These are phyloP conservation scores for Aurelia aurita DNA, from an alignment of 30 jellyfish, hydroid and myxozoan genomes.

Conservation along the genomic window DNA sequence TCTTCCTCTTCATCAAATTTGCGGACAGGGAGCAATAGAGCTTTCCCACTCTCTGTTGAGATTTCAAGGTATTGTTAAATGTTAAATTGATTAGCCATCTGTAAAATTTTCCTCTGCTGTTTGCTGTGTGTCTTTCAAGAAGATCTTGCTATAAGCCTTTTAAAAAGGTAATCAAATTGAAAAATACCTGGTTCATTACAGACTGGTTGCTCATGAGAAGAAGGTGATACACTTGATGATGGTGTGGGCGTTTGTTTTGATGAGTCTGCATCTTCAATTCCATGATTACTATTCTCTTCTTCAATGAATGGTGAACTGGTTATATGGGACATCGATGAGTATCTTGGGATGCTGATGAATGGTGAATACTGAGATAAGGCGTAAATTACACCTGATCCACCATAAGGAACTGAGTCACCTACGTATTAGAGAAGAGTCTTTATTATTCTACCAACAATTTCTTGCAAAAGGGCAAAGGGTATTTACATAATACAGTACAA, in stretches of 20 bases:
- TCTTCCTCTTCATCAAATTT: too few relatives aligned
- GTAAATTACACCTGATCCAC: slow-evolving; percentile 84
- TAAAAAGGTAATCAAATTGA: not conserved
- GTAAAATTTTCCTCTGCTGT: too few relatives aligned
- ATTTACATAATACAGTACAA: too few relatives aligned
- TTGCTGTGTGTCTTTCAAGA: not conserved
- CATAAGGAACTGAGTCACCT: slow-evolving; percentile 54
- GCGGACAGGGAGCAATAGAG: too few relatives aligned
- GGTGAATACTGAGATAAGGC: slow-evolving; percentile 96
- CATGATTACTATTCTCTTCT: slow-evolving; percentile 82
- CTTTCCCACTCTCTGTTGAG: too few relatives aligned
- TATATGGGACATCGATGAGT: slow-evolving; percentile 13
- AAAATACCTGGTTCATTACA: slow-evolving; percentile 76
- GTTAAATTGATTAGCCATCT: too few relatives aligned
- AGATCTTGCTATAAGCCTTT: not conserved
- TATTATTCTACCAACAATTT: too few relatives aligned
- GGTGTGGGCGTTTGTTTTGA: slow-evolving; percentile 37
- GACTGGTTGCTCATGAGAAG: slow-evolving; percentile 79
- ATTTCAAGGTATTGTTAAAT: too few relatives aligned
- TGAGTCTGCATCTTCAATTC: slow-evolving; percentile 79
- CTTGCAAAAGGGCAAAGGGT: too few relatives aligned
- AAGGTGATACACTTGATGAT: slow-evolving; percentile 49
- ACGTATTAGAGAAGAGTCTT: too few relatives aligned
- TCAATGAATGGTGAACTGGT: slow-evolving; percentile 53
- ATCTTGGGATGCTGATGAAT: slow-evolving; percentile 77